Percentiles rank a stretch among this genome's conserved stretches.
Conservation (phyloP, 2,113 vertebrate genomes). For the Trochalopteron elliotii region DNA sequence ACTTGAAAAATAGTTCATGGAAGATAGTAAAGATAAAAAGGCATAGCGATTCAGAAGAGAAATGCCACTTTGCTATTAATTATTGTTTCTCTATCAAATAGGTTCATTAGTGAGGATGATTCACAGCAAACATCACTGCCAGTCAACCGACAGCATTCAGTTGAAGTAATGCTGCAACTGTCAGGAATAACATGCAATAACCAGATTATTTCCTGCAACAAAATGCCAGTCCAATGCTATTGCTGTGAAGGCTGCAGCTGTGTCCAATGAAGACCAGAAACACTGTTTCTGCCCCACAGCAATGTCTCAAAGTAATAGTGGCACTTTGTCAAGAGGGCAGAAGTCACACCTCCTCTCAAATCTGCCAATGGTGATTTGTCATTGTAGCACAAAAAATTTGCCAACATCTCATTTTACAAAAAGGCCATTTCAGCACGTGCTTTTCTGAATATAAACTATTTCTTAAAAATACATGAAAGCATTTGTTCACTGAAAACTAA, state of each 20-base stretch:
- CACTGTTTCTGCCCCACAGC: fast-evolving
- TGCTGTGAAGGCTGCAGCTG: neutral
- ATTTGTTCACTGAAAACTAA: neutral
- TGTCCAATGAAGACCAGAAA: neutral
- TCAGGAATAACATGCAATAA: neutral
- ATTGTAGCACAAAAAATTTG: neutral
- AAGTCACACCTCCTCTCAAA: neutral
- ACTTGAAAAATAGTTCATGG: neutral
- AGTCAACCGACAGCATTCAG: neutral
- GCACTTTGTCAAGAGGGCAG: neutral
- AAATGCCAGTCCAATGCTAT: neutral
- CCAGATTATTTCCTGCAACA: neutral
- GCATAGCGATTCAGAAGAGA: neutral
- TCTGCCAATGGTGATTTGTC: neutral
- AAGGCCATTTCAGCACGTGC: neutral
- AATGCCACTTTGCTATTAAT: neutral
- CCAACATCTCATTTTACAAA: neutral
- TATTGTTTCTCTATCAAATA: neutral
- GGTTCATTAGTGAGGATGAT: neutral
- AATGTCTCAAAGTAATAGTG: neutral
- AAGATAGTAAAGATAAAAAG: neutral
- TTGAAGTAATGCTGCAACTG: neutral
- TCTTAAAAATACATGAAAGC: neutral
- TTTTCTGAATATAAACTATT: neutral
- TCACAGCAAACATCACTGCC: neutral